phyloP scores from a whole-genome alignment of 2,113 vertebrate species.

The Spilogale gracilis region DNA sequence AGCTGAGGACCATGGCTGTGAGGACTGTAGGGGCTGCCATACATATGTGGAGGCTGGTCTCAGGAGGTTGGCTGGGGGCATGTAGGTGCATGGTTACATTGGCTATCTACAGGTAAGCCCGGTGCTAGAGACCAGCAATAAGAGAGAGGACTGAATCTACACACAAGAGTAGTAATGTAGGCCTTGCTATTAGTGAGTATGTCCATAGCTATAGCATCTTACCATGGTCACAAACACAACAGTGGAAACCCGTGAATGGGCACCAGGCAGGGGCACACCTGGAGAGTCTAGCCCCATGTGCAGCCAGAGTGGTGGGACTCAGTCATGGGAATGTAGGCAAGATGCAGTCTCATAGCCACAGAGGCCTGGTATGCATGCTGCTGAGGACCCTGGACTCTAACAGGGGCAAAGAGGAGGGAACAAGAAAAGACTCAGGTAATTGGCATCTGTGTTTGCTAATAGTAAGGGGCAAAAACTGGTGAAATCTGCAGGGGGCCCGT shows the following conservation, averaged over 20 bases:
- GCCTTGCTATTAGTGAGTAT: not conserved
- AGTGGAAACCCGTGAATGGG: not conserved
- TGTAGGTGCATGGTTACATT: not conserved
- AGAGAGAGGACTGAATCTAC: not conserved
- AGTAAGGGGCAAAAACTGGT: not conserved
- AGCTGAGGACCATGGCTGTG: not conserved
- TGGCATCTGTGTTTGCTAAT: not conserved
- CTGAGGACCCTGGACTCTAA: not conserved
- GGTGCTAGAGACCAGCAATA: not conserved
- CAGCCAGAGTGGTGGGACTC: not conserved
- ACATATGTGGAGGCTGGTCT: not conserved
- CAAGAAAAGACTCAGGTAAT: too few relatives aligned
- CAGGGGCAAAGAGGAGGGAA: not conserved
- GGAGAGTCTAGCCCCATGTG: not conserved
- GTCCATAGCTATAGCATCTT: not conserved
- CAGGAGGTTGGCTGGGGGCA: not conserved
- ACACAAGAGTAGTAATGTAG: not conserved
- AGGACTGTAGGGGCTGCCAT: not conserved
- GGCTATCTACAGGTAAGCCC: not conserved
- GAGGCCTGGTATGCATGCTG: not conserved
- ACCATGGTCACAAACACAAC: not conserved
- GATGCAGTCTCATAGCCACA: not conserved
- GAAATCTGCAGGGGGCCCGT: not conserved
- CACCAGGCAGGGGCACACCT: not conserved
- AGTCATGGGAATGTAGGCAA: not conserved